Evolutionary conservation across 2,113 vertebrate species (phyloP).

Genomic region (Poeciliopsis occidentalis): DNA sequence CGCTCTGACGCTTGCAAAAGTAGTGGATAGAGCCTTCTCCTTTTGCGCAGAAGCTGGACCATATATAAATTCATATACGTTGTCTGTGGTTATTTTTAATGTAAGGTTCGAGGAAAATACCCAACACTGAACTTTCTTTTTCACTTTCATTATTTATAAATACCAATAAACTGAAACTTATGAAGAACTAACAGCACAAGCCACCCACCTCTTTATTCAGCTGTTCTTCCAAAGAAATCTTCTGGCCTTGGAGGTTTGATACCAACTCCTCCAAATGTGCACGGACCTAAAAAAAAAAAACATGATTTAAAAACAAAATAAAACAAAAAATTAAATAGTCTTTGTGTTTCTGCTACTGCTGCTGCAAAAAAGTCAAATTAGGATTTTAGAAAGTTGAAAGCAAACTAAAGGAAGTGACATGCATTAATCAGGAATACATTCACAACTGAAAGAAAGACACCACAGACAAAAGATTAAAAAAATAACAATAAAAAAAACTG

Average conservation of each 20-base stretch:
- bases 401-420: constrained; percentile 28
- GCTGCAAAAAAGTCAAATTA: background rate
- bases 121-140: background rate
- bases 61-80: too few species aligned
- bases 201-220: constrained; percentile 83
- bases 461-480: constrained; percentile 39
- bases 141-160: background rate
- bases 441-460: constrained; percentile 26
- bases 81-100: too few species aligned
- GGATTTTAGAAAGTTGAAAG: constrained; percentile 7
- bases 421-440: constrained; percentile 54
- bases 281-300: constrained; percentile 78
- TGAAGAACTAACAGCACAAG: constrained; percentile 7
- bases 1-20: too few species aligned
- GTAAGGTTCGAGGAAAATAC: too few species aligned
- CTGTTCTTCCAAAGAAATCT: constrained; percentile 86
- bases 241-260: constrained; percentile 82
- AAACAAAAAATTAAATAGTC: too few species aligned
- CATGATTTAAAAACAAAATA: background rate
- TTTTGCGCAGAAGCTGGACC: too few species aligned
- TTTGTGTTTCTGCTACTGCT: background rate
- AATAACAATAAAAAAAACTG: background rate
- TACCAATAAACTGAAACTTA: background rate
- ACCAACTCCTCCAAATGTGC: constrained; percentile 85
- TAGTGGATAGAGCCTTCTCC: too few species aligned